A percentile compares a stretch with the other conserved stretches of the same genome.
Evolutionary conservation across 2,113 vertebrate species (phyloP).

Genomic region (Menura novaehollandiae): DNA sequence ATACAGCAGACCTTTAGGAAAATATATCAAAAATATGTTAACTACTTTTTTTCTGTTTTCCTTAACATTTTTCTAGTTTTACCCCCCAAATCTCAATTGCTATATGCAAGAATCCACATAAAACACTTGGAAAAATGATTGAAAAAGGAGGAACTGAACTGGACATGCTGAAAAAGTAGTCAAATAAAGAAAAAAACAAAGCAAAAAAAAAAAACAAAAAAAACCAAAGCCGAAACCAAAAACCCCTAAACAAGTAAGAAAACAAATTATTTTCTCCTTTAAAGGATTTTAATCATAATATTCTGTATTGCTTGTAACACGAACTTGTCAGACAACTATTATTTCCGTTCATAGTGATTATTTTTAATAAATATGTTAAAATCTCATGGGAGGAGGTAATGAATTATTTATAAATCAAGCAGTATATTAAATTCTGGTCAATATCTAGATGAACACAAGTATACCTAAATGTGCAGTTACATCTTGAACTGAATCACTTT

Average conservation of each 20-base stretch:
- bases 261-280: background rate
- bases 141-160: background rate
- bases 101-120: background rate
- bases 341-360: background rate
- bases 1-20: background rate
- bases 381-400: background rate
- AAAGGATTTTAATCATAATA: background rate
- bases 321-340: background rate
- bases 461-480: background rate
- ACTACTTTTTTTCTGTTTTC: background rate
- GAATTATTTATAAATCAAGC: background rate
- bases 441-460: background rate
- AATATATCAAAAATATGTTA: background rate
- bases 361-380: background rate
- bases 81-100: background rate
- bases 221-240: too few relatives aligned
- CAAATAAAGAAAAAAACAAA: background rate
- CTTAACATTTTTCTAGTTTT: background rate
- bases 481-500: background rate
- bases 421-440: background rate
- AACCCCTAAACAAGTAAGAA: background rate
- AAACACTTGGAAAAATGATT: background rate
- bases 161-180: background rate
- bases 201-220: background rate
- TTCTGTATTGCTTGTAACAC: background rate